Percentiles rank a stretch among this genome's conserved stretches.
These are phyloP conservation scores for Turdus rufiventris DNA, from an alignment of 2,113 vertebrate species.

Conservation along the genomic window DNA sequence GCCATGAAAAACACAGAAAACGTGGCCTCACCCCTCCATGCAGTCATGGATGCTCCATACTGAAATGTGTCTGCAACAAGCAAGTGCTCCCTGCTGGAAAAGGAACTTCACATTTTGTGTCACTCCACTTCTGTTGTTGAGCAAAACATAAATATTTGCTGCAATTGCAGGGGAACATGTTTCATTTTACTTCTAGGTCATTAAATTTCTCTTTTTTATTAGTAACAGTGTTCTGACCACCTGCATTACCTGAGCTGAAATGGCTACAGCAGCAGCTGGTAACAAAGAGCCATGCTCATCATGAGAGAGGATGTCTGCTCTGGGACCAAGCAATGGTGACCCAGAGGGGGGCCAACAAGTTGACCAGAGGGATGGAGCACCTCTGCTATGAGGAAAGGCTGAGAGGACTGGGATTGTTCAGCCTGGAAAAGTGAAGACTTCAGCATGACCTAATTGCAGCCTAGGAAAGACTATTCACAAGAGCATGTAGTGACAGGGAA, in stretches of 20 bases:
- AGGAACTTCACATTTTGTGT: background rate
- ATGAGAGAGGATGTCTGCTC: background rate
- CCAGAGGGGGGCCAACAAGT: background rate
- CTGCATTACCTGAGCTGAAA: background rate
- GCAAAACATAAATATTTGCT: background rate
- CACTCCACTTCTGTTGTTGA: background rate
- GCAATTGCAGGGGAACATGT: background rate
- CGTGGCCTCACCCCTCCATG: fast-evolving
- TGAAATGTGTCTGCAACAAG: background rate
- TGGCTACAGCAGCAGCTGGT: fast-evolving
- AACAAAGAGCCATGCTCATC: fast-evolving
- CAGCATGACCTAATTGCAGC: background rate
- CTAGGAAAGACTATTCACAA: background rate
- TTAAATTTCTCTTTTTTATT: background rate
- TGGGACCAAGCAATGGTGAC: background rate
- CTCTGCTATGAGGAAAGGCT: background rate
- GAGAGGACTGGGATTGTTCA: no score
- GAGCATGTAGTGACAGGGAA: background rate
- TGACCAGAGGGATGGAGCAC: background rate
- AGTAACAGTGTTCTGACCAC: fast-evolving
- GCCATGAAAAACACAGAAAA: background rate
- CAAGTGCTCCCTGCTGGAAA: no score
- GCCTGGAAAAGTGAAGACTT: background rate
- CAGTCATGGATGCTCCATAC: fast-evolving
- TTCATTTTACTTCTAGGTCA: background rate